A percentile compares a stretch with the other conserved stretches of the same genome.
phyloP scores from a whole-genome alignment of 2,797 vertebrate species.

The Holocentrus rufus region DNA sequence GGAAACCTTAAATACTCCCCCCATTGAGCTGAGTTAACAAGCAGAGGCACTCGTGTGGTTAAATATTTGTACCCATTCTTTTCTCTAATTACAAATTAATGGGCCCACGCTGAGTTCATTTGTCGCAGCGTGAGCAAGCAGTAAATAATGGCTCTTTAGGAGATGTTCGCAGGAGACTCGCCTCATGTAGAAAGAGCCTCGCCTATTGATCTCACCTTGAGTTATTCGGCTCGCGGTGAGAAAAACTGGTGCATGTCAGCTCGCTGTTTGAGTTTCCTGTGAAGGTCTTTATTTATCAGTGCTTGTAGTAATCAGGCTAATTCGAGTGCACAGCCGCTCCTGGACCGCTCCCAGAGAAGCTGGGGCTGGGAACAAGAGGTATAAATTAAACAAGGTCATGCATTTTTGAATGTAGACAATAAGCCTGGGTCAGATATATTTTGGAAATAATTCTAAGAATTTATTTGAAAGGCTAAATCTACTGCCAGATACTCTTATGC shows the following conservation, averaged over 20 bases:
- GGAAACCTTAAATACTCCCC: conserved; percentile 52
- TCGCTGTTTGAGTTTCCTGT: conserved; percentile 45
- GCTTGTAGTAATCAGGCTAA: conserved; percentile 66
- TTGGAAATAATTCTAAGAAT: conserved; percentile 18
- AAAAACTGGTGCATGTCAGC: conserved; percentile 55
- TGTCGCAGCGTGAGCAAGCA: conserved; percentile 64
- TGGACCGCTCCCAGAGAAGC: conserved; percentile 38
- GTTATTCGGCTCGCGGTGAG: conserved; percentile 49
- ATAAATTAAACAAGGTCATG: conserved; percentile 44
- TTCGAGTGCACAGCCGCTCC: conserved; percentile 30
- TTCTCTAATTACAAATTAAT: conserved; percentile 79
- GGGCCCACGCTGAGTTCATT: conserved; percentile 70
- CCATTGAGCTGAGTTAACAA: conserved; percentile 58
- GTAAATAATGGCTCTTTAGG: conserved; percentile 72
- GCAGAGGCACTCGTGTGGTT: conserved; percentile 61
- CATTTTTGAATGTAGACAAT: conserved; percentile 50
- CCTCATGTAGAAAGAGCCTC: conserved; percentile 54
- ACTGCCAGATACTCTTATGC: background rate
- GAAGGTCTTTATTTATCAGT: conserved; percentile 64
- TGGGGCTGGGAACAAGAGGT: conserved; percentile 14
- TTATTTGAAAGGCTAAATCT: background rate
- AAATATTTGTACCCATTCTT: conserved; percentile 73
- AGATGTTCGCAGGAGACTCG: conserved; percentile 53
- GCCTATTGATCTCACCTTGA: conserved; percentile 70
- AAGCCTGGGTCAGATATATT: conserved; percentile 16